Conservation (phyloP, 2,888 invertebrate genomes). For the Trichogramma evanescens region DNA sequence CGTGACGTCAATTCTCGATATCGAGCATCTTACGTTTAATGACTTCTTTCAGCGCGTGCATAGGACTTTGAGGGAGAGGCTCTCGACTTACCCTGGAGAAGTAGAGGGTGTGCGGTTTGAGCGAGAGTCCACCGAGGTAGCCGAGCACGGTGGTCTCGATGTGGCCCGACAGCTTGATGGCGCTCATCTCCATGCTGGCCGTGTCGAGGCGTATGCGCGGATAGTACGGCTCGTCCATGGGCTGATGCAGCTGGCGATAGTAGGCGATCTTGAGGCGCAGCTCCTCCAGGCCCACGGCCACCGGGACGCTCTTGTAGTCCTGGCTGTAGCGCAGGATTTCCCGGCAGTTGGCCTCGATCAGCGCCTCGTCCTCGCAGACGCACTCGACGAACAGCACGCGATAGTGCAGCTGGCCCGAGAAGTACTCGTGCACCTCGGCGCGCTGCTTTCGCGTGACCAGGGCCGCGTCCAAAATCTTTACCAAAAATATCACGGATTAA, state of each 20-base stretch:
- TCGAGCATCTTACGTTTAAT: too few species aligned
- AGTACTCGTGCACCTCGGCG: constrained; percentile 67
- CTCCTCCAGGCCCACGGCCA: constrained; percentile 71
- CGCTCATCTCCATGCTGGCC: constrained; percentile 57
- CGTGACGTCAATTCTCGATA: too few species aligned
- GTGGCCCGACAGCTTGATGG: constrained; percentile 68
- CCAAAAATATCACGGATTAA: not conserved
- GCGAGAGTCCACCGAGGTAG: constrained; percentile 79
- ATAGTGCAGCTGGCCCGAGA: constrained; percentile 66
- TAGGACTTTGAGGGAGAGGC: not conserved
- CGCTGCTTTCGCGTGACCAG: constrained; percentile 80
- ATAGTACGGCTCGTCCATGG: constrained; percentile 58
- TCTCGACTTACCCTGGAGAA: constrained; percentile 70
- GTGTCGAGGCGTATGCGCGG: constrained; percentile 43
- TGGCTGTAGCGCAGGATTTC: constrained; percentile 81
- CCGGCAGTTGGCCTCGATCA: constrained; percentile 66
- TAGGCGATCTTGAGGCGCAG: constrained; percentile 75
- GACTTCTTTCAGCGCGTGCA: not conserved
- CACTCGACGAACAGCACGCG: constrained; percentile 88
- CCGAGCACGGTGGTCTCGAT: constrained; percentile 79
- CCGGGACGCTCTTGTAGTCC: constrained; percentile 77
- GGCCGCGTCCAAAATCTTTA: constrained; percentile 70
- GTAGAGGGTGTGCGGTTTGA: constrained; percentile 77
- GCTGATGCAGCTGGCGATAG: constrained; percentile 74
- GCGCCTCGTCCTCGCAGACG: constrained; percentile 72